A percentile compares a stretch with the other conserved stretches of the same genome.
Evolutionary conservation across 1,140 invertebrate species (phyloP).

Genomic region (Drosophila nigrodunni): DNA sequence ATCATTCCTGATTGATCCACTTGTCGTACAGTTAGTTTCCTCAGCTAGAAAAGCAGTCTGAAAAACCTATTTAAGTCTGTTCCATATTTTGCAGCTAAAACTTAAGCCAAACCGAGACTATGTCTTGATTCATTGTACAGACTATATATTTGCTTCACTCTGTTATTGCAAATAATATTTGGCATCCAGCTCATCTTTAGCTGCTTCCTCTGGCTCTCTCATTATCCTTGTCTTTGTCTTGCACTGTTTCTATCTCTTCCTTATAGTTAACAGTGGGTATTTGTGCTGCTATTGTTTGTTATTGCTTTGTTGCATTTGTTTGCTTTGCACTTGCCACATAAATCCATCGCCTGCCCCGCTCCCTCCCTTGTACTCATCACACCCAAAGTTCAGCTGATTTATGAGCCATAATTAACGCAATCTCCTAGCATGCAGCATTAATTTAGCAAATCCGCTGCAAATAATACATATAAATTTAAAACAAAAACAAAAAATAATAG

Average conservation of each 20-base stretch:
- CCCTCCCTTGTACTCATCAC: too few species aligned
- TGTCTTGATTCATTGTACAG: background rate
- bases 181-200: background rate
- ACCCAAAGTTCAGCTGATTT: constrained; percentile 53
- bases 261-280: constrained; percentile 11
- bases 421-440: constrained; percentile 60
- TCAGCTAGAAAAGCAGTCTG: background rate
- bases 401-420: constrained; percentile 69
- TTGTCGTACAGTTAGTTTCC: background rate
- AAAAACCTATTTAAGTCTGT: background rate
- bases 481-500: constrained; percentile 18
- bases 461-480: constrained; percentile 33
- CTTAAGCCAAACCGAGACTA: background rate
- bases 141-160: constrained; percentile 13
- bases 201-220: background rate
- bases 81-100: background rate
- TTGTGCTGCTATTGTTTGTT: constrained; percentile 26
- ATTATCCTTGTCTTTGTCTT: background rate
- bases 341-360: constrained; percentile 1
- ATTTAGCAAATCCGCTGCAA: constrained; percentile 58
- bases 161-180: constrained; percentile 29
- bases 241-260: background rate
- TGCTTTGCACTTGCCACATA: constrained; percentile 33
- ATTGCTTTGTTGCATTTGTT: constrained; percentile 37
- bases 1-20: constrained; percentile 5